Evolutionary conservation across 2,888 invertebrate species (phyloP).

Genomic region (Empis livida): DNA sequence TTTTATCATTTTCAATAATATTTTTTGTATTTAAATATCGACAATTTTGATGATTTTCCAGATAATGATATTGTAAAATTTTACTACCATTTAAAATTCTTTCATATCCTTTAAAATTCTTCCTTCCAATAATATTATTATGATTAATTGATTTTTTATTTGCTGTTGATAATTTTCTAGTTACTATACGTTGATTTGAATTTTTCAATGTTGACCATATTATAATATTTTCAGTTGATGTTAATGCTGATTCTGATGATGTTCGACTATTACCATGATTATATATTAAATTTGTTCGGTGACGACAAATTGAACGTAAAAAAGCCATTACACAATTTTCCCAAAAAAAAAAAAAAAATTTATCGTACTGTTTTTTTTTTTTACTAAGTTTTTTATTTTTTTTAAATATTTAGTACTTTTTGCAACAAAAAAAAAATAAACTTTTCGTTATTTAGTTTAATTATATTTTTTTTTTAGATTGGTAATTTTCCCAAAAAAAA

Average conservation of each 20-base stretch:
- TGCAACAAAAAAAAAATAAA: too few species aligned
- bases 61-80: slow-evolving; percentile 11
- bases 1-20: slow-evolving; percentile 3
- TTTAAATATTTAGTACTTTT: too few species aligned
- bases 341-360: too few species aligned
- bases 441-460: too few species aligned
- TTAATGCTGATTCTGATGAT: slow-evolving; percentile 1
- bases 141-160: slow-evolving; percentile 6
- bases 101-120: background rate
- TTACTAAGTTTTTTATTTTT: too few species aligned
- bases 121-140: background rate
- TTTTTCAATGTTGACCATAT: slow-evolving; percentile 7
- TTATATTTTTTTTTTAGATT: too few species aligned
- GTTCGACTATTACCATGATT: slow-evolving; percentile 16
- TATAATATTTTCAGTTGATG: slow-evolving; percentile 8
- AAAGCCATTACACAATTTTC: slow-evolving; percentile 32
- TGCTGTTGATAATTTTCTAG: slow-evolving; percentile 5
- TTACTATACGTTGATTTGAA: too few species aligned
- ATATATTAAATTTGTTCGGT: slow-evolving; percentile 24
- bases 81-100: background rate
- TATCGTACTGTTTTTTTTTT: too few species aligned
- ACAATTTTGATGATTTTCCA: slow-evolving; percentile 11
- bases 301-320: slow-evolving; percentile 33
- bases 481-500: too few species aligned
- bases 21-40: slow-evolving; percentile 7